Evolutionary conservation across 1,140 invertebrate genomes (phyloP).

Genomic region (Zaprionus nigranus): DNA sequence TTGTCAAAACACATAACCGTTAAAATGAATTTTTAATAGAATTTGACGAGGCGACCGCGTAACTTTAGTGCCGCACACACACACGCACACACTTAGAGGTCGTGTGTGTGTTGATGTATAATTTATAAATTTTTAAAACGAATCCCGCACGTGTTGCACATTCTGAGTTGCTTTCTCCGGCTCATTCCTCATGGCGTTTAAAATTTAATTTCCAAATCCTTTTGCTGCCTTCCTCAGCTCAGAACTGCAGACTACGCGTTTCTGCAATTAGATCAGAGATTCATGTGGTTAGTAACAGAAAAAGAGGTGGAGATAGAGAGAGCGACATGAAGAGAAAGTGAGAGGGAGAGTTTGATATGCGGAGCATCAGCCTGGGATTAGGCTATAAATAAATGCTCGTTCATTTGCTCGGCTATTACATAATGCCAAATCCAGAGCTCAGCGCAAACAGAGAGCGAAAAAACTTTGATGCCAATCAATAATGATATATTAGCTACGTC

Average conservation of each 20-base stretch:
- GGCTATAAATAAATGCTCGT: conserved; percentile 69
- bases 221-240: conserved; percentile 44
- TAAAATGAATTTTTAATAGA: conserved; percentile 80
- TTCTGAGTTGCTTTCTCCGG: conserved; percentile 37
- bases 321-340: conserved; percentile 9
- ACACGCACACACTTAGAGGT: conserved; percentile 13
- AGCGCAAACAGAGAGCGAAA: conserved; percentile 6
- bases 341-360: conserved; percentile 15
- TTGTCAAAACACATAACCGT: conserved; percentile 75
- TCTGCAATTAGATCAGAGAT: conserved; percentile 64
- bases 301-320: conserved; percentile 17
- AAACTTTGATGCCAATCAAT: conserved; percentile 77
- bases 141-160: conserved; percentile 76
- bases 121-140: conserved; percentile 76
- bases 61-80: conserved; percentile 43
- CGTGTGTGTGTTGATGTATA: conserved; percentile 26
- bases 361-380: conserved; percentile 31
- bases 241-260: conserved; percentile 6
- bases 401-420: conserved; percentile 62
- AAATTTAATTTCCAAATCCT: conserved; percentile 71
- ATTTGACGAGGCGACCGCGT: conserved; percentile 61
- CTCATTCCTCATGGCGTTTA: conserved; percentile 38
- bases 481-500: conserved; percentile 75
- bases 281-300: conserved; percentile 44
- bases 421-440: conserved; percentile 40